Evolutionary conservation across 2,113 vertebrate species (phyloP).

Genomic region (Nycticebus coucang): DNA sequence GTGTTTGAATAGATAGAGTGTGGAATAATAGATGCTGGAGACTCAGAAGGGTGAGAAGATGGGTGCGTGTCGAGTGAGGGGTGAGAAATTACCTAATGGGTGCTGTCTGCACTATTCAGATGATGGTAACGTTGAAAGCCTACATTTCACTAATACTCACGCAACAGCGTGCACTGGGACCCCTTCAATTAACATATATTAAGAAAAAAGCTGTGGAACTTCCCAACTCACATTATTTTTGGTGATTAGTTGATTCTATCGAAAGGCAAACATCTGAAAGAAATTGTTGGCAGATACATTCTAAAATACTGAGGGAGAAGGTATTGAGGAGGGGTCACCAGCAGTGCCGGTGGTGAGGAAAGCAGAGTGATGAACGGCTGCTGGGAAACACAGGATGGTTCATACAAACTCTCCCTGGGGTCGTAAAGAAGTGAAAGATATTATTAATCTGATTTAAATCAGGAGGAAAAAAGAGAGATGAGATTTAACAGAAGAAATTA

Average conservation of each 20-base stretch:
- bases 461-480: background rate
- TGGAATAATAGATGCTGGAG: too few species aligned
- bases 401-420: background rate
- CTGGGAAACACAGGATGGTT: background rate
- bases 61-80: too few species aligned
- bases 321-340: accelerated
- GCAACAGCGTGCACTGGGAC: too few species aligned
- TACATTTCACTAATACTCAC: too few species aligned
- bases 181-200: too few species aligned
- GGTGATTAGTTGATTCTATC: background rate
- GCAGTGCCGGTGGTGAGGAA: background rate
- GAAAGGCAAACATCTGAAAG: background rate
- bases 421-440: background rate
- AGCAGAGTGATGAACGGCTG: background rate
- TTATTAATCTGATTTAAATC: background rate
- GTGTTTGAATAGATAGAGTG: too few species aligned
- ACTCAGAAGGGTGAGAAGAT: too few species aligned
- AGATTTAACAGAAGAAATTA: background rate
- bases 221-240: background rate
- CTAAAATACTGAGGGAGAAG: background rate
- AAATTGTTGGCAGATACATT: background rate
- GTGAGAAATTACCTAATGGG: too few species aligned
- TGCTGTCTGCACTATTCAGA: too few species aligned
- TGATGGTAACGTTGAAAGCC: too few species aligned
- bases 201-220: background rate